Evolutionary conservation across 2,113 vertebrate species (phyloP), one percentile per base, ranked within the genome.

Genomic region (Columba livia): DNA sequence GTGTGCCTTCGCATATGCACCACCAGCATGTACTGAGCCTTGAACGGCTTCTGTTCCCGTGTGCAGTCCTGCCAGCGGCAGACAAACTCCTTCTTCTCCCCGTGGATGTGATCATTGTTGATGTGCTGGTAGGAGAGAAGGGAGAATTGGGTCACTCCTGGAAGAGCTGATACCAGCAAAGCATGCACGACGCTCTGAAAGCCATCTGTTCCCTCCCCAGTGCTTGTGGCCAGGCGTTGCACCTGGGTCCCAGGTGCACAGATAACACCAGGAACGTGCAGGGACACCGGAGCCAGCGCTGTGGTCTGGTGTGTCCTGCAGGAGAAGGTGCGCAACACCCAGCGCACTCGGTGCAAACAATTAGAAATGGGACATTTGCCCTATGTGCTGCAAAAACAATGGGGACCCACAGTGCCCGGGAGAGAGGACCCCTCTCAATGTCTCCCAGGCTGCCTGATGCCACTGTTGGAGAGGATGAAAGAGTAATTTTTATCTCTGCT

Each of bases 71-170:
- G 98, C 99, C 99, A 99, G 94, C 98, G 99, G 94, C 99, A 99
- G 65, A 99, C 99, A 47, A 99, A 99, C 98, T 99, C 99, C 97
- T 99, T 99, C 98, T 99, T 99, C 97, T 99, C 99, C 31, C 99
- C 99, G 0, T 99, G 99, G 97, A 99, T 99, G 98, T 99, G 99
- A 85, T 99, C 99, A 0, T 99, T 99, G 98, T 99, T 99, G 98
- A 99, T 99, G 95, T 99, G 99, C 99, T 99, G 90, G 34, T 50
- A n/a, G 69, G 57, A 85, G 29, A 96, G 54, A 96, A 90, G 83
- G 36, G 54, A 94, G 72, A 96, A 88, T 11, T 23, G 71, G 65
- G 74, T 90, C 89, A 91, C 50, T 85, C 58, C 34, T 71, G 42
- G 71, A 95, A 91, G 48, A 73, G 80, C 88, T 90, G 65, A 91